Base-by-base conservation (phyloP, 2,797 vertebrate species). In the Neosilurus mollespiculum region DNA sequence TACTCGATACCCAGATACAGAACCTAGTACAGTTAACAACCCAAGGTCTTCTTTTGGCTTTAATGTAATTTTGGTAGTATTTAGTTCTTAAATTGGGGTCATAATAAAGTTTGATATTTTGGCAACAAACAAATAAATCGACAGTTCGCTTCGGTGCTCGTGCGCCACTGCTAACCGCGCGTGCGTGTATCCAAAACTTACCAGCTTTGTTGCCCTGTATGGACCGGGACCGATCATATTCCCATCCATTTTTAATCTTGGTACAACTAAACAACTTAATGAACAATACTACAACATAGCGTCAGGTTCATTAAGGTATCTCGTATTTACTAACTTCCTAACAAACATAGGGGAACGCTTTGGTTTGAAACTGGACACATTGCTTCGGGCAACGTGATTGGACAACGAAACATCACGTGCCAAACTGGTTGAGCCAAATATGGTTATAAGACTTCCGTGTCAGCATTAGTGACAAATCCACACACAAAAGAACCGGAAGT, bases 141-240 rank as follows among this genome's bases (percentile, higher is more conserved):
- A 43, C 43, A 43, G 43, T 43, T 43, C 43, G 43, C 43, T 43
- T 43, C 4, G 43, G 43, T 43, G 4, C 43, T 8, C 43, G 8
- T 43, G 8, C 4, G 4, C 8, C 43, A 43, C 43, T 43, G 8
- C 43, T 43, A 43, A 43, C 43, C 16, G 20, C 4, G 24, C 24
- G 64, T 3, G 70, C n/a, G n/a, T 18, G 43, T 16, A 16, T 1
- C n/a, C 1, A 3, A 26, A 78, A 91, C 95, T 96, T 87, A 96
- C 96, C 94, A 96, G 87, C 71, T 91, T 95, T 7, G 96, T 96
- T 15, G 96, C 96, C 65, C 96, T 93, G 88, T 96, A 96, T 0
- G 96, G 95, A 10, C 96, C 95, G 0, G 96, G 95, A 0, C 95
- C 95, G 26, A 96, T 94, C 6, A 96, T 88, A 64, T 90, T 87